Conservation (phyloP, 2,113 vertebrate species). For the Trichechus manatus region DNA sequence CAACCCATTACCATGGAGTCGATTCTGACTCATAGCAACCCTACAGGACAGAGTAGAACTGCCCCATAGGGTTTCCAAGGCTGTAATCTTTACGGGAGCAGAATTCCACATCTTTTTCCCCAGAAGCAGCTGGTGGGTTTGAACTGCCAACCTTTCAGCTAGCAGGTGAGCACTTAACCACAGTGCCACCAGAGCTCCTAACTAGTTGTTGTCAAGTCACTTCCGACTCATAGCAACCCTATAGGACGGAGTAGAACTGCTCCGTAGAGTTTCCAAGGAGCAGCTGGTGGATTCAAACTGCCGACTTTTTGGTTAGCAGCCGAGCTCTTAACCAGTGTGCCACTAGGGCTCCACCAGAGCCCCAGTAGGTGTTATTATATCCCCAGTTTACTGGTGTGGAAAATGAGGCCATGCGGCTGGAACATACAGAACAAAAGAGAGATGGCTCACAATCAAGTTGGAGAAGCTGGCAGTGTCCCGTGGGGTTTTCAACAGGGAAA, state of each 20-base stretch:
- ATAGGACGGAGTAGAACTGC: background rate
- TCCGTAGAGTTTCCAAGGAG: background rate
- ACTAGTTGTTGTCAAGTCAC: background rate
- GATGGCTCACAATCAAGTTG: background rate
- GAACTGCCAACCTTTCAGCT: too few species aligned
- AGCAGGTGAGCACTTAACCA: too few species aligned
- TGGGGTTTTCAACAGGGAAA: background rate
- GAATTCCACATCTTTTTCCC: too few species aligned
- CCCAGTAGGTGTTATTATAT: background rate
- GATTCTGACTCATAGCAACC: background rate
- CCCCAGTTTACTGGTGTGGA: background rate
- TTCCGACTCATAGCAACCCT: background rate
- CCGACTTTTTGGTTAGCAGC: background rate
- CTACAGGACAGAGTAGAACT: background rate
- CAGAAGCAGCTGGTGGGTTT: too few species aligned
- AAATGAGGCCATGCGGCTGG: background rate
- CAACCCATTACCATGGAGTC: background rate
- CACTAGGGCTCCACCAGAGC: background rate
- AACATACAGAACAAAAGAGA: background rate
- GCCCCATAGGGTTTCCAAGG: background rate
- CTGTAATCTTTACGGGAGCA: background rate
- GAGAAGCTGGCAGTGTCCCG: background rate
- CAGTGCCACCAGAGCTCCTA: too few species aligned
- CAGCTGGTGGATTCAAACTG: background rate
- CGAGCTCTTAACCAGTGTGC: background rate